Evolutionary conservation across 2,888 invertebrate species (phyloP).

Genomic region (Tinea pellionella): DNA sequence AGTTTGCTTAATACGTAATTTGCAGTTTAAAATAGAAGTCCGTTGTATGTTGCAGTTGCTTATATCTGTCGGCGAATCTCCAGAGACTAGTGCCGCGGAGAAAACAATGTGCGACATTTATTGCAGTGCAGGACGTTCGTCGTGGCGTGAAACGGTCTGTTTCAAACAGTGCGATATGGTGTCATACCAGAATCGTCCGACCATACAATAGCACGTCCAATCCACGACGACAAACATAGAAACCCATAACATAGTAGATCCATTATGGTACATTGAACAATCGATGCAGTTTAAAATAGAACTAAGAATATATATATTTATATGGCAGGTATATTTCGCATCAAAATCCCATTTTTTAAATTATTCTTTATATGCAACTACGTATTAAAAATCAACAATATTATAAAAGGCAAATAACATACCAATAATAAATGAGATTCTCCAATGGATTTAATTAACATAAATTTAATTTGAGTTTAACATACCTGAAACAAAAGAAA

Average conservation of each 20-base stretch:
- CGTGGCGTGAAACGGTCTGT: constrained; percentile 25
- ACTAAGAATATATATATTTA: neutral
- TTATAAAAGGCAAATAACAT: neutral
- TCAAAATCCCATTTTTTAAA: no score
- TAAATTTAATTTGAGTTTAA: neutral
- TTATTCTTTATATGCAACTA: no score
- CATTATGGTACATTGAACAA: neutral
- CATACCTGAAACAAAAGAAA: neutral
- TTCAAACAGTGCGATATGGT: constrained; percentile 28
- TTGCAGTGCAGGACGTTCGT: constrained; percentile 43
- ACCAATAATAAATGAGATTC: neutral
- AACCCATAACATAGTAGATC: neutral
- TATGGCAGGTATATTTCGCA: no score
- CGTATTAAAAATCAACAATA: no score
- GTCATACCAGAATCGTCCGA: neutral
- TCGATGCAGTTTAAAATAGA: neutral
- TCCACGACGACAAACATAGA: neutral
- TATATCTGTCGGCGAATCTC: neutral
- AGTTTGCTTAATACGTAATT: constrained; percentile 7
- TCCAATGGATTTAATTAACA: neutral
- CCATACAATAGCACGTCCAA: constrained; percentile 11
- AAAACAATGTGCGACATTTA: constrained; percentile 54
- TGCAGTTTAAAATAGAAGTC: neutral
- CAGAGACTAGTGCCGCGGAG: constrained; percentile 28
- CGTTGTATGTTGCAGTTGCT: neutral